phyloP scores from a whole-genome alignment of 2,113 vertebrate species.

The Uria aalge region DNA sequence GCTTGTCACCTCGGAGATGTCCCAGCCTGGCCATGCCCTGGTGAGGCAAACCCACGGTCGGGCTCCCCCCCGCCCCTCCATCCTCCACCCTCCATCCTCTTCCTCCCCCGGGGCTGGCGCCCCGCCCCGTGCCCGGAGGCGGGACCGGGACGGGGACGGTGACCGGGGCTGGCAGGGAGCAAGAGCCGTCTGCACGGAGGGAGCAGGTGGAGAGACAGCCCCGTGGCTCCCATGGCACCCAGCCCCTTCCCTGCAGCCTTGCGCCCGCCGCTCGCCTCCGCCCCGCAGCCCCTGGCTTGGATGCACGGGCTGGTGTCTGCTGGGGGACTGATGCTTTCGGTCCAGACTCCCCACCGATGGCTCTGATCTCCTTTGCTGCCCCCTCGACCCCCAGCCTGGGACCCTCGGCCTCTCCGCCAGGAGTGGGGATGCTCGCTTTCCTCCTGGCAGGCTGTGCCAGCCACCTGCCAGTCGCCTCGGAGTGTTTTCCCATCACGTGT shows the following conservation, averaged over 20 bases:
- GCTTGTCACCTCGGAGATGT: neutral
- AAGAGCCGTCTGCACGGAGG: neutral
- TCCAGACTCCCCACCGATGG: neutral
- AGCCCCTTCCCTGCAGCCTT: neutral
- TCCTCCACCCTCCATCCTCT: neutral
- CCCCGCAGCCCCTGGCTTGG: neutral
- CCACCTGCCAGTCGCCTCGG: neutral
- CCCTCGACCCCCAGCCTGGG: neutral
- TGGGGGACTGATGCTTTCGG: neutral
- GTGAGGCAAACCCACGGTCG: fast-evolving
- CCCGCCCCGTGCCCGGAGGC: constrained; percentile 52
- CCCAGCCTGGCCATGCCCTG: neutral
- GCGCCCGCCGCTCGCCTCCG: fast-evolving
- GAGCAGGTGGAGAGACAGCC: constrained; percentile 30
- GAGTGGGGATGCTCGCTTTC: neutral
- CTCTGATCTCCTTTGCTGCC: neutral
- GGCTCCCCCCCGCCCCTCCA: neutral
- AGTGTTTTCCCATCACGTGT: neutral
- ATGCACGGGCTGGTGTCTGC: neutral
- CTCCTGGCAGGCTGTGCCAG: neutral
- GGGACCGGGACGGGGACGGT: constrained; percentile 31
- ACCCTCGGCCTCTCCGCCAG: fast-evolving
- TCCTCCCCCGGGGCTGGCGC: constrained; percentile 8
- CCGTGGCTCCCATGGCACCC: fast-evolving
- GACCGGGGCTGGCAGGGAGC: neutral